phyloP scores from a whole-genome alignment of 2,113 vertebrate genomes.

The Trochalopteron elliotii region DNA sequence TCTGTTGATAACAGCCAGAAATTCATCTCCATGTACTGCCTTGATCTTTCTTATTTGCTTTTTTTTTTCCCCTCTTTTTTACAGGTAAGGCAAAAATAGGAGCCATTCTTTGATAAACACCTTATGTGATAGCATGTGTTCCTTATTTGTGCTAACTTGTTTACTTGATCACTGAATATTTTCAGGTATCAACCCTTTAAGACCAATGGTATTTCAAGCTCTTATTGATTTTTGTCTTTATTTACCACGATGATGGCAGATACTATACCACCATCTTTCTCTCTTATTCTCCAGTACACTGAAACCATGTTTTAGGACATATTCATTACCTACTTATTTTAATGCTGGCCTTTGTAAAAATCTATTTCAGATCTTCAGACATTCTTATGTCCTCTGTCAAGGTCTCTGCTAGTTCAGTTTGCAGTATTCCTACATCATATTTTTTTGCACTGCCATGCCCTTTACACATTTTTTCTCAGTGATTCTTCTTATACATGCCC shows the following conservation, averaged over 20 bases:
- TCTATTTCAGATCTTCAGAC: background rate
- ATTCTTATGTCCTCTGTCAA: conserved; percentile 16
- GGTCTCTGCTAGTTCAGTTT: background rate
- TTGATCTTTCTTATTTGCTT: background rate
- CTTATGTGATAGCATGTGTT: background rate
- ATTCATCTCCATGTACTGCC: background rate
- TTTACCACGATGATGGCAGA: background rate
- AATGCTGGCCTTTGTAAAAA: background rate
- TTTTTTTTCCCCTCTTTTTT: background rate
- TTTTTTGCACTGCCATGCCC: background rate
- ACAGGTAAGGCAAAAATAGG: background rate
- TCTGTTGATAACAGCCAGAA: background rate
- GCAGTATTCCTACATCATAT: background rate
- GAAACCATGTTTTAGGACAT: background rate
- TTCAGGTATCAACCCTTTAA: background rate
- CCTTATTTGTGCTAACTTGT: background rate
- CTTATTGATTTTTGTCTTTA: background rate
- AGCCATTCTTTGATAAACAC: background rate
- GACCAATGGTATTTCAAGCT: background rate
- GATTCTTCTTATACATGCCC: background rate
- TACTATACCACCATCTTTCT: background rate
- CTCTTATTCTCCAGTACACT: background rate
- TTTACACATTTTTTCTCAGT: conserved; percentile 3
- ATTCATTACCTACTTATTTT: conserved; percentile 12
- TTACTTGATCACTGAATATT: background rate